Evolutionary conservation across 2,113 vertebrate species (phyloP).

Genomic region (Hucho hucho): DNA sequence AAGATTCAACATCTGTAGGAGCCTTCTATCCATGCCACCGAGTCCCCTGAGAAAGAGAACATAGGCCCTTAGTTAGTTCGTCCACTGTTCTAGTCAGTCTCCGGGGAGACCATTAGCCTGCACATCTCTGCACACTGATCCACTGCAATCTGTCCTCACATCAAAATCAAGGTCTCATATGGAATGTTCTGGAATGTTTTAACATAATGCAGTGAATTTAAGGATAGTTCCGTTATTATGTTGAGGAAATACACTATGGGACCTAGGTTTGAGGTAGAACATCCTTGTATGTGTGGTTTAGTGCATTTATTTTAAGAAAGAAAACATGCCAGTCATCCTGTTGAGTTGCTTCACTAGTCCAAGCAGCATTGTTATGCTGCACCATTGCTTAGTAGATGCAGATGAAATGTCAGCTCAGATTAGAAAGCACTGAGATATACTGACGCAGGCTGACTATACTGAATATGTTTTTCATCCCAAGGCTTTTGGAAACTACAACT

Average conservation of each 20-base stretch:
- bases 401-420: background rate
- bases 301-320: background rate
- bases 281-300: background rate
- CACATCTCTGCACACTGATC: background rate
- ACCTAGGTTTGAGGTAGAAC: background rate
- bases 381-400: background rate
- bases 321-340: background rate
- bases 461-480: background rate
- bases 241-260: background rate
- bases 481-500: background rate
- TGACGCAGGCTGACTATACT: background rate
- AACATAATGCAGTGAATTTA: too few species aligned
- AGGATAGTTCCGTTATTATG: too few species aligned
- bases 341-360: conserved; percentile 1
- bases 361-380: background rate
- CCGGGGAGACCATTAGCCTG: conserved; percentile 1
- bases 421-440: background rate
- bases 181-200: background rate
- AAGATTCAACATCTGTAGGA: background rate
- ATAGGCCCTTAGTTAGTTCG: background rate
- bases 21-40: background rate
- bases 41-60: background rate
- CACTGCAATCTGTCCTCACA: background rate
- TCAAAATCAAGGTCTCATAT: background rate
- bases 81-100: background rate